Conservation (phyloP, 2,113 vertebrate species). For the Dolichotis patagonum region DNA sequence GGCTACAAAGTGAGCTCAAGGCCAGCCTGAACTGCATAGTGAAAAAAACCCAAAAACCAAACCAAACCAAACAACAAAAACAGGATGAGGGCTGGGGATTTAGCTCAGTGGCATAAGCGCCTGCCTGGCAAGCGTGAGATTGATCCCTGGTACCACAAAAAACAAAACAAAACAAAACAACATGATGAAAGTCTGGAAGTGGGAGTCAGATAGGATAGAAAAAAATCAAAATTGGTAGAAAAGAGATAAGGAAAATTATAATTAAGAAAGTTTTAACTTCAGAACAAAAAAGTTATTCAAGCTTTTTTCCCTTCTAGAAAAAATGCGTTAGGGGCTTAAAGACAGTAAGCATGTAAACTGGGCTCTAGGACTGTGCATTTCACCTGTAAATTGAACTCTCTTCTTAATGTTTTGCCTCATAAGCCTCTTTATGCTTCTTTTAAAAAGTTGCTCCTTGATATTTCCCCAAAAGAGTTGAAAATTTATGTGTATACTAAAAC, state of each 20-base stretch:
- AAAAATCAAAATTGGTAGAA: no score
- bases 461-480: constrained; percentile 30
- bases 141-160: no score
- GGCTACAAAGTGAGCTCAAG: no score
- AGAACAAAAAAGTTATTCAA: no score
- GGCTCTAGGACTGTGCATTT: neutral
- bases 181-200: neutral
- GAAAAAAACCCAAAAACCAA: no score
- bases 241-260: no score
- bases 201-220: neutral
- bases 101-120: no score
- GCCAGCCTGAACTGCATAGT: no score
- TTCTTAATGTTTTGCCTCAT: neutral
- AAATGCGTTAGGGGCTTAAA: neutral
- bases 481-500: neutral
- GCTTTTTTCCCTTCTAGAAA: neutral
- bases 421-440: neutral
- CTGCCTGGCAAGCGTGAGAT: no score
- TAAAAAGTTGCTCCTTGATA: neutral
- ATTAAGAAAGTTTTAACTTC: no score
- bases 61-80: neutral
- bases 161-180: neutral
- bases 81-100: no score
- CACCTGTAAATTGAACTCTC: neutral
- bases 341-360: neutral